Evolutionary conservation across 2,113 vertebrate species (phyloP), one percentile per base, ranked within the genome.

Genomic region (Chelonoidis abingdonii): DNA sequence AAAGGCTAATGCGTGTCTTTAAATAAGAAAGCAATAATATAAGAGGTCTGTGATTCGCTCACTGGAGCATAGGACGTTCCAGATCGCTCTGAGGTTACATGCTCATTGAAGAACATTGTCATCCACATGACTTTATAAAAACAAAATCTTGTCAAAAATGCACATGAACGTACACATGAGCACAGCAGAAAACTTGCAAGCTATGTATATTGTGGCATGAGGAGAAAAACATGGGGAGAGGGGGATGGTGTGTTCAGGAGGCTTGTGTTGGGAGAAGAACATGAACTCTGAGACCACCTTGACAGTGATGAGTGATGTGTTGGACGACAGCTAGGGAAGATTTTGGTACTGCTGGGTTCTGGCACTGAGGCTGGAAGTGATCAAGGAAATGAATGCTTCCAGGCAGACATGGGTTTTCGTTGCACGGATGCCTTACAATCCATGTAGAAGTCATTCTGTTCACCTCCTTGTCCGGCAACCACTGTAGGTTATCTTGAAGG

Each of bases 191-290:
- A 44, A 22, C 10, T 84, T 31, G 49, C 57, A 49, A 14, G 8
- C 29, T 29, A 22, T 49, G 29, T 59, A 49, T 29, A 35, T 24
- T 35, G 31, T 47, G 56, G 41, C 24, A 29, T 29, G 24, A 44
- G n/a, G 38, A 59, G 57, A 84, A 84, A 84, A 62, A 5, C 24
- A 14, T 8, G n/a, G 79, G 9, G 22, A 72, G 86, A 72, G 83
- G 8, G 57, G 24, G 22, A 49, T 50, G 16, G 35, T 12, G 17
- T 22, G 5, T 57, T 38, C 2, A 57, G 29, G 76, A 56, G 76
- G 41, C 3, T 0, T 1, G 6, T 2, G 89, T 5, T 12, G 5
- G 10, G 62, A n/a, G 38, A 1, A 0, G 47, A 83, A 49, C 22
- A 56, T 56, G 62, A 47, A 49, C 49, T 65, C 6, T 11, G 65